Percentiles rank a stretch among this genome's conserved stretches.
Conservation (phyloP, 2,113 vertebrate species). For the Myotis yumanensis region DNA sequence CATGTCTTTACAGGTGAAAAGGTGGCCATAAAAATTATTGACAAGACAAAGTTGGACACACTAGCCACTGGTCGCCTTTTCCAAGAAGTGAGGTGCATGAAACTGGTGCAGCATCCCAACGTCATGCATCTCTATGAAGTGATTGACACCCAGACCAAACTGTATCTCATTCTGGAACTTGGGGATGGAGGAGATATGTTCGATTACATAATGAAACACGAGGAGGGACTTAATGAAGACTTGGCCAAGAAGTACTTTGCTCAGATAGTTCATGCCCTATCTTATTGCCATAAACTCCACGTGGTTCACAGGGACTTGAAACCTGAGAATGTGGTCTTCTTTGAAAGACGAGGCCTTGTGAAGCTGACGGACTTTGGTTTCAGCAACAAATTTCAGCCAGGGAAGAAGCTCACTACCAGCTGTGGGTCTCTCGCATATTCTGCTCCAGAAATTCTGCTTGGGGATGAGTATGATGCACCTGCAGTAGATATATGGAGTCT, state of each 20-base stretch:
- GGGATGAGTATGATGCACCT: constrained; percentile 98
- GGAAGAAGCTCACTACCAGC: constrained; percentile 98
- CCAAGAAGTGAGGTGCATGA: constrained; percentile 99
- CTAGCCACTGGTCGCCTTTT: constrained; percentile 97
- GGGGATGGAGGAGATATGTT: constrained; percentile 99
- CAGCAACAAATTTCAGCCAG: constrained; percentile 99
- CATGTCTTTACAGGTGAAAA: constrained; percentile 99
- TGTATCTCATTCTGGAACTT: constrained; percentile 97
- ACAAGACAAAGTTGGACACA: constrained; percentile 98
- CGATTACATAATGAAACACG: constrained; percentile 99
- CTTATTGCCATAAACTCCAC: constrained; percentile 98
- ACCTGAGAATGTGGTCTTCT: constrained; percentile 98
- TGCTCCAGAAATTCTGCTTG: constrained; percentile 96
- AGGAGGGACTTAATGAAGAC: constrained; percentile 97
- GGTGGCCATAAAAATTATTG: constrained; percentile 98
- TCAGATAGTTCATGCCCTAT: constrained; percentile 98
- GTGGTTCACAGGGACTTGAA: constrained; percentile 98
- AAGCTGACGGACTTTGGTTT: constrained; percentile 99
- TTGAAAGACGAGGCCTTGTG: constrained; percentile 97
- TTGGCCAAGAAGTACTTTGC: constrained; percentile 98
- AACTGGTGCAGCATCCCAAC: constrained; percentile 98
- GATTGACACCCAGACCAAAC: constrained; percentile 98
- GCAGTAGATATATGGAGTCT: constrained; percentile 99
- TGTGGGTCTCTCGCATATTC: constrained; percentile 98
- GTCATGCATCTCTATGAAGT: constrained; percentile 98